phyloP scores from a whole-genome alignment of 2,797 vertebrate species.

The Octomys mimax region DNA sequence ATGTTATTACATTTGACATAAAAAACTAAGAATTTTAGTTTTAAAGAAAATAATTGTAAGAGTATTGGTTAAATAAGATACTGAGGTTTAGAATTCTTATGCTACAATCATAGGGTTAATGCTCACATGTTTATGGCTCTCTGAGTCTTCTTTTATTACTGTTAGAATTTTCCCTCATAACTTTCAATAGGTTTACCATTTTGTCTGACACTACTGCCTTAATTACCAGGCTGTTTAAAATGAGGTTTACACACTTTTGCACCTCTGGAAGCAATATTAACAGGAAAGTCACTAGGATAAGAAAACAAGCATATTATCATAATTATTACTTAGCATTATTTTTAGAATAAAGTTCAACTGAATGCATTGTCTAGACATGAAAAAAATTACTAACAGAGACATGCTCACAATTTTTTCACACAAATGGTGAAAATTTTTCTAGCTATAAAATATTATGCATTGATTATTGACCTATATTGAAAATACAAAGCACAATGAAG shows the following conservation, averaged over 20 bases:
- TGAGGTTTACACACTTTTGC: background rate
- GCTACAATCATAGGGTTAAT: background rate
- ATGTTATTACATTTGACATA: background rate
- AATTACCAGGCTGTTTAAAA: background rate
- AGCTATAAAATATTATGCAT: background rate
- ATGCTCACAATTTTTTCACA: background rate
- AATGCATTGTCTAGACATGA: background rate
- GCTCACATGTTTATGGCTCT: background rate
- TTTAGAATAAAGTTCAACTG: constrained; percentile 35
- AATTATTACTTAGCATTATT: background rate
- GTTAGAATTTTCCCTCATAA: background rate
- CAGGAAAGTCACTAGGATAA: background rate
- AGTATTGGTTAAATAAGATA: background rate
- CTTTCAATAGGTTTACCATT: background rate
- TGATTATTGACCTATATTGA: background rate
- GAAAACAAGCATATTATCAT: background rate
- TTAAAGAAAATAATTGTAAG: background rate
- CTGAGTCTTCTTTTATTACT: background rate
- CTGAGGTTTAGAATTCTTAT: background rate
- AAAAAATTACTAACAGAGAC: background rate
- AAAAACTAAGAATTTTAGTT: background rate
- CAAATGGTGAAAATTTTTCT: background rate
- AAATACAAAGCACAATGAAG: background rate
- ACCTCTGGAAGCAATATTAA: background rate
- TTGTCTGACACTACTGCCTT: background rate